These are phyloP conservation scores for Piprites chloris DNA, from an alignment of 2,113 vertebrate genomes.

Conservation along the genomic window DNA sequence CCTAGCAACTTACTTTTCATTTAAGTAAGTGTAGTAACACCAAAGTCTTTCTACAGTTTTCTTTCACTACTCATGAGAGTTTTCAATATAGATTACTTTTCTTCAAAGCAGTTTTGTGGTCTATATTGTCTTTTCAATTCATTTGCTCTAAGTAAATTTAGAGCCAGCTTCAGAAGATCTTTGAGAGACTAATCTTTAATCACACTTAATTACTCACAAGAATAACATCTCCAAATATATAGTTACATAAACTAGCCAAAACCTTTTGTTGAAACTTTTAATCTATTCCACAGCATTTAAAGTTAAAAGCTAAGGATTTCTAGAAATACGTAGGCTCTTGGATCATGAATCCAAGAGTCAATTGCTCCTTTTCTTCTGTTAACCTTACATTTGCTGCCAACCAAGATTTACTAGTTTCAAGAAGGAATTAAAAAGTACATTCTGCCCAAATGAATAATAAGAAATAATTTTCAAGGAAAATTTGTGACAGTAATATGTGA, in stretches of 20 bases:
- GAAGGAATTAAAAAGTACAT: background rate
- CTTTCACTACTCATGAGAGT: background rate
- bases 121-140: background rate
- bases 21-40: background rate
- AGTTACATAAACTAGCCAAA: background rate
- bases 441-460: background rate
- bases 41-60: background rate
- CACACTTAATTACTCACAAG: background rate
- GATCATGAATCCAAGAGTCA: background rate
- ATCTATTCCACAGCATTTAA: background rate
- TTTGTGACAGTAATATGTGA: background rate
- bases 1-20: background rate
- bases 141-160: background rate
- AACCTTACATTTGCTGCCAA: background rate
- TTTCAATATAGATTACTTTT: background rate
- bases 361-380: background rate
- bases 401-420: background rate
- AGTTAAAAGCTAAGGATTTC: background rate
- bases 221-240: background rate
- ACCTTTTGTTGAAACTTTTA: background rate
- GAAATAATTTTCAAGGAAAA: background rate
- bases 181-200: background rate
- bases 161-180: background rate
- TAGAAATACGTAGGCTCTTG: background rate
- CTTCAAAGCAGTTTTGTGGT: background rate